Percentiles rank a stretch among this genome's conserved stretches.
Evolutionary conservation across 2,888 invertebrate genomes (phyloP).

Genomic region (Nowickia ferox): DNA sequence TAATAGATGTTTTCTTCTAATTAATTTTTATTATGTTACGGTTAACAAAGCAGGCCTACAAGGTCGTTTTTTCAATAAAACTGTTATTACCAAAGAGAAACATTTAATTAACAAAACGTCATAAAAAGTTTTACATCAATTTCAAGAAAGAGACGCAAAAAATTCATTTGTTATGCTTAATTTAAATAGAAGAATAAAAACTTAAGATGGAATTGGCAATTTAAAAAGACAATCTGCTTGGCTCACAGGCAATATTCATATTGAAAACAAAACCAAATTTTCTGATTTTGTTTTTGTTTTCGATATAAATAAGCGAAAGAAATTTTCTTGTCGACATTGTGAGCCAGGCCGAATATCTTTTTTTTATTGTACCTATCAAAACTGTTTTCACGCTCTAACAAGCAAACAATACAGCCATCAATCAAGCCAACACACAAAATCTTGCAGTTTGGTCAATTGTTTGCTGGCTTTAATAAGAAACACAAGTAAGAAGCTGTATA

Average conservation of each 20-base stretch:
- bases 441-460: slow-evolving; percentile 4
- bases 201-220: not conserved
- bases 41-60: not conserved
- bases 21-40: not conserved
- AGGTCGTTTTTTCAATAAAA: not conserved
- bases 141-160: no score
- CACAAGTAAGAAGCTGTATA: not conserved
- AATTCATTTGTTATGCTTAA: no score
- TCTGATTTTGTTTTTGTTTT: no score
- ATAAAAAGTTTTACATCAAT: not conserved
- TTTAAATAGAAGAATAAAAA: no score
- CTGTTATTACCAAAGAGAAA: not conserved
- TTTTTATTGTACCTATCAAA: not conserved
- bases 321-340: no score
- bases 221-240: not conserved
- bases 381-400: not conserved
- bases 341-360: no score
- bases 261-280: no score
- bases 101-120: not conserved
- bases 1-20: no score
- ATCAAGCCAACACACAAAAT: slow-evolving; percentile 5
- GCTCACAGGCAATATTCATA: no score
- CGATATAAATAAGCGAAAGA: no score
- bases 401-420: not conserved
- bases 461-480: not conserved